These are phyloP conservation scores for Silurus aristotelis DNA, from an alignment of 2,797 vertebrate species.

Conservation along the genomic window DNA sequence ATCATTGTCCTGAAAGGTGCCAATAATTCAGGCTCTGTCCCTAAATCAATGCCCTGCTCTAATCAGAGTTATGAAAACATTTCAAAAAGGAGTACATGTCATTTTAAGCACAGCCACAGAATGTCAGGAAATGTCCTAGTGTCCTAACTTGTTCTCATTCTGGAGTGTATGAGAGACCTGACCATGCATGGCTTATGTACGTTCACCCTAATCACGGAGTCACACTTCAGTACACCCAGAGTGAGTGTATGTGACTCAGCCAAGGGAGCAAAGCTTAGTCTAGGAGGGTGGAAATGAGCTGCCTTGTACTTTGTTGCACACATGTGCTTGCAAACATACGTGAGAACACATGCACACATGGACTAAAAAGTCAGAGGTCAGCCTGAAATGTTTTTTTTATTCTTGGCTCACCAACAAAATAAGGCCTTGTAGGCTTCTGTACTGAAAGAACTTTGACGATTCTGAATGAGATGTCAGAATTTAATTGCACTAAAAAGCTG, in stretches of 20 bases:
- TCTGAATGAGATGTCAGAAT: background rate
- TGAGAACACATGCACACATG: slow-evolving; percentile 34
- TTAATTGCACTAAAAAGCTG: slow-evolving; percentile 8
- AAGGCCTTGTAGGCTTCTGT: background rate
- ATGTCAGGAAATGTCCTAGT: slow-evolving; percentile 1
- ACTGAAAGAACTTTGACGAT: background rate
- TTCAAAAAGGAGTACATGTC: background rate
- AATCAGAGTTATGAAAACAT: background rate
- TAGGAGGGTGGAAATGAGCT: slow-evolving; percentile 40
- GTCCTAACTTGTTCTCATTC: slow-evolving; percentile 15
- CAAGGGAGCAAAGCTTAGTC: slow-evolving; percentile 35
- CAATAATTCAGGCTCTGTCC: no score
- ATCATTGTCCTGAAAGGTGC: background rate
- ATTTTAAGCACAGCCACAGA: background rate
- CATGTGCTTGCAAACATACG: slow-evolving; percentile 38
- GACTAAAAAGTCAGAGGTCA: slow-evolving; percentile 36
- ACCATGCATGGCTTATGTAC: slow-evolving; percentile 42
- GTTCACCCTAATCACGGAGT: slow-evolving; percentile 31
- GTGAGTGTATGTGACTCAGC: slow-evolving; percentile 36
- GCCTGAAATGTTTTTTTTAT: background rate
- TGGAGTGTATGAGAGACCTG: slow-evolving; percentile 28
- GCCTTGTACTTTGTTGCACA: slow-evolving; percentile 40
- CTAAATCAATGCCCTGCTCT: background rate
- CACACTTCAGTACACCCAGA: slow-evolving; percentile 30
- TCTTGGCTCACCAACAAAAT: background rate